These are phyloP conservation scores for Puntigrus tetrazona DNA, from an alignment of 2,113 vertebrate species.

Conservation along the genomic window DNA sequence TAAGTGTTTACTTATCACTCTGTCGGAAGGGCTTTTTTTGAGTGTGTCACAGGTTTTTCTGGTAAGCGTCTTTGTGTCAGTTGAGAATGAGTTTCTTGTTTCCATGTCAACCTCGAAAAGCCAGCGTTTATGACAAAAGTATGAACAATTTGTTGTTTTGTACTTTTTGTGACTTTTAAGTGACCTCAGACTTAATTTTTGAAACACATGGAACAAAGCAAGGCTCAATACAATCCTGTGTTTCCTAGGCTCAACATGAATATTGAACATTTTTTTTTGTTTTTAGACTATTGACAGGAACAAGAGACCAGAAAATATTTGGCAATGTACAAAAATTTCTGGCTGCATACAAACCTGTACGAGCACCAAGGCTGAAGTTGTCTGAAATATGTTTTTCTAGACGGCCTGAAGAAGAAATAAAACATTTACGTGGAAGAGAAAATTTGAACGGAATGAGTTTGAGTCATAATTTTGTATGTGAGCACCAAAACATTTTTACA, in stretches of 20 bases:
- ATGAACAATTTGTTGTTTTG: neutral
- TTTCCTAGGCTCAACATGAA: neutral
- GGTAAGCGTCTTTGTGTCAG: constrained; percentile 22
- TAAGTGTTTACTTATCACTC: constrained; percentile 41
- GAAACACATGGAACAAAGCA: neutral
- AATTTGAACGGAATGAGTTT: neutral
- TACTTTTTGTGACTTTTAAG: neutral
- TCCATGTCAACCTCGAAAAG: constrained; percentile 24
- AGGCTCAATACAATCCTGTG: neutral
- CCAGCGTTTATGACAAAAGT: neutral
- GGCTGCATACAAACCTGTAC: neutral
- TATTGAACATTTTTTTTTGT: neutral
- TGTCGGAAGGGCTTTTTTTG: neutral
- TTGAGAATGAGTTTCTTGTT: constrained; percentile 5
- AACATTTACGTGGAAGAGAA: neutral
- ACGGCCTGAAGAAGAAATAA: neutral
- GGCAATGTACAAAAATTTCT: neutral
- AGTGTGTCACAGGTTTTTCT: constrained; percentile 6
- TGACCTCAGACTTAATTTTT: neutral
- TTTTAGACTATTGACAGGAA: neutral
- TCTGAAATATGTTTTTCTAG: neutral
- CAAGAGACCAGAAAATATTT: neutral
- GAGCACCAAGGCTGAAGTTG: neutral
- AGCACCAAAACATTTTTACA: neutral
- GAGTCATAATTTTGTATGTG: neutral